phyloP scores from a whole-genome alignment of 2,113 vertebrate genomes.

The Callospermophilus lateralis region DNA sequence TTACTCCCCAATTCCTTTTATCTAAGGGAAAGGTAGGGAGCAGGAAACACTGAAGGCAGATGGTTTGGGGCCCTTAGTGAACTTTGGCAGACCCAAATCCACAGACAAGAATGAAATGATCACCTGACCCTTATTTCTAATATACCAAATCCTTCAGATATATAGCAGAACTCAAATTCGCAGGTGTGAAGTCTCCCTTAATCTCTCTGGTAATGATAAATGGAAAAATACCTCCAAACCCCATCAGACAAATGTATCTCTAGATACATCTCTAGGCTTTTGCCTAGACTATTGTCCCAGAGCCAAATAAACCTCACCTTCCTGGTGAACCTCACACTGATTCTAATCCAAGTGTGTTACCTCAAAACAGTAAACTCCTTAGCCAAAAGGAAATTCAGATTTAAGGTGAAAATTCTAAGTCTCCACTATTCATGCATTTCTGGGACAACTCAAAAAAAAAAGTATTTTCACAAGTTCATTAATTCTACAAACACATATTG shows the following conservation, averaged over 20 bases:
- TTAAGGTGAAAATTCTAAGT: neutral
- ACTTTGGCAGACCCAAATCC: neutral
- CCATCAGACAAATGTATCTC: neutral
- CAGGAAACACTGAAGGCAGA: neutral
- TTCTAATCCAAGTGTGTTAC: neutral
- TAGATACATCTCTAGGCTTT: neutral
- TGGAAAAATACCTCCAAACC: neutral
- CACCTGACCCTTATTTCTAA: constrained; percentile 64
- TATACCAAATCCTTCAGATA: constrained; percentile 49
- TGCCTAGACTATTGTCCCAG: constrained; percentile 30
- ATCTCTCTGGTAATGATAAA: constrained; percentile 5
- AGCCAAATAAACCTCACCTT: constrained; percentile 17
- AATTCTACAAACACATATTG: neutral
- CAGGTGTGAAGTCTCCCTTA: neutral
- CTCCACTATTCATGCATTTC: neutral
- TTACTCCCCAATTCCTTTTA: constrained; percentile 31
- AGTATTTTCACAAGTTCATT: constrained; percentile 13
- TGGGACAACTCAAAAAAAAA: neutral
- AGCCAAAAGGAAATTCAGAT: constrained; percentile 46
- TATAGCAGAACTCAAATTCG: constrained; percentile 62
- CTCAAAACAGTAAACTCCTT: constrained; percentile 17
- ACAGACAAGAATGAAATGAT: constrained; percentile 64
- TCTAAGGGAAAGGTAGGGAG: neutral
- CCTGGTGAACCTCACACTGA: neutral
- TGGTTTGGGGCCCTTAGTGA: neutral